Conservation (phyloP, 2,113 vertebrate species). For the Pelobates fuscus region DNA sequence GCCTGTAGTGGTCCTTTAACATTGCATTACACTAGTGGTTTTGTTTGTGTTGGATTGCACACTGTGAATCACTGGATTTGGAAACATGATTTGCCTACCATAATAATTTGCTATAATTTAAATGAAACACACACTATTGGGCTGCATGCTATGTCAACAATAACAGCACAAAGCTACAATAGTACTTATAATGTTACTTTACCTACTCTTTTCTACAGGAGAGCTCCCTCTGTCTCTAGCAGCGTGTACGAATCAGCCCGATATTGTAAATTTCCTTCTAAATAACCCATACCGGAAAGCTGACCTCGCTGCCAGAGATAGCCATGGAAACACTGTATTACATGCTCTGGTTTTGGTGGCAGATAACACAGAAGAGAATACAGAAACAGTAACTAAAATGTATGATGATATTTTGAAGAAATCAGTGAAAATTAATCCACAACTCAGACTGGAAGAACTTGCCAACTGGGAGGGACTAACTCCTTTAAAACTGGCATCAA, state of each 20-base stretch:
- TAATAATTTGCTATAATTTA: no score
- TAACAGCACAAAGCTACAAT: no score
- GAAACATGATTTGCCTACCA: no score
- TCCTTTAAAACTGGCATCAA: constrained; percentile 87
- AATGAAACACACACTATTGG: no score
- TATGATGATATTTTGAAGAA: constrained; percentile 80
- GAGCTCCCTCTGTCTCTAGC: constrained; percentile 92
- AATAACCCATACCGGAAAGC: constrained; percentile 73
- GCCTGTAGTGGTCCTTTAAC: no score
- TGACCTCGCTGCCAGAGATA: constrained; percentile 70
- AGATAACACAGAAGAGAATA: constrained; percentile 81
- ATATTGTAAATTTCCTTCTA: constrained; percentile 82
- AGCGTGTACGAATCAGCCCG: constrained; percentile 89
- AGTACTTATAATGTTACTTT: no score
- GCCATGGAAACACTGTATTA: constrained; percentile 84
- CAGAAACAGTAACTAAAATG: constrained; percentile 74
- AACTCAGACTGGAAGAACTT: constrained; percentile 76
- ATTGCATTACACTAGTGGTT: no score
- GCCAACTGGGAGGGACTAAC: constrained; percentile 78
- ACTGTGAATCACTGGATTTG: no score
- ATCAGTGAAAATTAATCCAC: constrained; percentile 65
- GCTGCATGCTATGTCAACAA: no score
- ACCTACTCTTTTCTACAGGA: constrained; percentile 67
- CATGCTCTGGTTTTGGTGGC: constrained; percentile 87
- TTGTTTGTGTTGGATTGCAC: no score